These are phyloP conservation scores for Cantharis nigra DNA, from an alignment of 2,888 invertebrate genomes.

Conservation along the genomic window DNA sequence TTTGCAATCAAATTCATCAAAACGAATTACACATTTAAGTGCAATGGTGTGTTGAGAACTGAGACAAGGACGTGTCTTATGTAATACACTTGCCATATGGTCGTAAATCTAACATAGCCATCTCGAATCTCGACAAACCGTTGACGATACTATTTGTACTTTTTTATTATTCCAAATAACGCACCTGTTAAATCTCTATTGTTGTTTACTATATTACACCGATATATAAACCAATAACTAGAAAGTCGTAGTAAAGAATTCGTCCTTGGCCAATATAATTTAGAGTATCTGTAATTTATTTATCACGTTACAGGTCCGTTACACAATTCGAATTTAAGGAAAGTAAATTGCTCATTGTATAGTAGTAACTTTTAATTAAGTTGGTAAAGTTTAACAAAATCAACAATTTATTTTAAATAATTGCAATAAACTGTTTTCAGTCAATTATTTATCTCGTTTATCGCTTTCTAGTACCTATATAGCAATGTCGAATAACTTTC, in stretches of 20 bases:
- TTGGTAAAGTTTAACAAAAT: not conserved
- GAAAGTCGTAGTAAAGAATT: slow-evolving; percentile 1
- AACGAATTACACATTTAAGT: not conserved
- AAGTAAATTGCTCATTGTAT: not conserved
- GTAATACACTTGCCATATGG: slow-evolving; percentile 33
- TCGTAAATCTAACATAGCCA: slow-evolving; percentile 20
- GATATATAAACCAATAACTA: not conserved
- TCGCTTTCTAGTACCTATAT: not conserved
- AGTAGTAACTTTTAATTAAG: not conserved
- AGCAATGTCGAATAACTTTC: not conserved
- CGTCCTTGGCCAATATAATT: slow-evolving; percentile 4
- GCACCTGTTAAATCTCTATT: slow-evolving; percentile 1
- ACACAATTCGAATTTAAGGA: not conserved
- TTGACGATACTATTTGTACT: not conserved
- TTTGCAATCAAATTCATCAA: not conserved
- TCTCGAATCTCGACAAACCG: slow-evolving; percentile 11
- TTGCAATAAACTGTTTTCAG: not conserved
- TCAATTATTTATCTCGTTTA: not conserved
- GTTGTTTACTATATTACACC: not conserved
- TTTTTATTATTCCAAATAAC: not conserved
- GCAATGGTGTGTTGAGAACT: slow-evolving; percentile 28
- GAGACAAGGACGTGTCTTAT: slow-evolving; percentile 34
- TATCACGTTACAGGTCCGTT: slow-evolving; percentile 1
- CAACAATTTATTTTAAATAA: not conserved
- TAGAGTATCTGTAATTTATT: slow-evolving; percentile 3